A percentile compares a stretch with the other conserved stretches of the same genome.
These are phyloP conservation scores for Oncorhynchus mykiss DNA, from an alignment of 2,113 vertebrate genomes.

Conservation along the genomic window DNA sequence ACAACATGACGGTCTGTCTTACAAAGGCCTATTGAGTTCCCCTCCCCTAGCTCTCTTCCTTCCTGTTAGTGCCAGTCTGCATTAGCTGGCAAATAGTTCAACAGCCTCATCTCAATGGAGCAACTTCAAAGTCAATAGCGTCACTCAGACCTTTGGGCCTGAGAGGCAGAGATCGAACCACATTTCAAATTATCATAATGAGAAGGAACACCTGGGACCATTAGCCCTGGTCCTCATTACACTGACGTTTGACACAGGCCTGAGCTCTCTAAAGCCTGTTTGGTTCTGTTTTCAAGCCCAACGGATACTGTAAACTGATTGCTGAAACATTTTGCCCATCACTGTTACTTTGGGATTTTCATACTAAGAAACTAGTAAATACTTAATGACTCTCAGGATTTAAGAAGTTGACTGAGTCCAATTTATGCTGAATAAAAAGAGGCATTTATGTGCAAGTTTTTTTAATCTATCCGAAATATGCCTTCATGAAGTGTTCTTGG, in stretches of 20 bases:
- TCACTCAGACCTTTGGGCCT: slow-evolving; percentile 46
- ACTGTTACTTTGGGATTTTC: neutral
- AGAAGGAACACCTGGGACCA: slow-evolving; percentile 48
- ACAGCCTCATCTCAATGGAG: slow-evolving; percentile 36
- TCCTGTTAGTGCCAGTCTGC: neutral
- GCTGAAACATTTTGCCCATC: slow-evolving; percentile 1
- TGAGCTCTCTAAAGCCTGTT: neutral
- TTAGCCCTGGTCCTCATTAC: slow-evolving; percentile 18
- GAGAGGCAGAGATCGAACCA: slow-evolving; percentile 35
- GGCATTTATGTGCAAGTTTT: neutral
- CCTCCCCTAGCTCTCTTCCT: neutral
- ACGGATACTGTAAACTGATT: slow-evolving; percentile 20
- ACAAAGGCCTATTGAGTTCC: neutral
- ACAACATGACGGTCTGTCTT: neutral
- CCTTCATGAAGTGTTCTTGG: neutral
- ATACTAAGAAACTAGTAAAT: slow-evolving; percentile 6
- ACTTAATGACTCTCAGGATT: neutral
- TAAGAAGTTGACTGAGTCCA: neutral
- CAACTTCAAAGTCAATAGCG: slow-evolving; percentile 57
- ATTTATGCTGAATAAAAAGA: neutral
- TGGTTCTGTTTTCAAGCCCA: slow-evolving; percentile 37
- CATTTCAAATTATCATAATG: slow-evolving; percentile 59
- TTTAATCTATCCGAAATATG: neutral
- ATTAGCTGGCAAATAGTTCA: slow-evolving; percentile 28
- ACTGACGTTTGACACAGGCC: slow-evolving; percentile 7